A percentile compares a stretch with the other conserved stretches of the same genome.
phyloP scores from a whole-genome alignment of 2,888 invertebrate genomes.

The Pollenia griseotomentosa region DNA sequence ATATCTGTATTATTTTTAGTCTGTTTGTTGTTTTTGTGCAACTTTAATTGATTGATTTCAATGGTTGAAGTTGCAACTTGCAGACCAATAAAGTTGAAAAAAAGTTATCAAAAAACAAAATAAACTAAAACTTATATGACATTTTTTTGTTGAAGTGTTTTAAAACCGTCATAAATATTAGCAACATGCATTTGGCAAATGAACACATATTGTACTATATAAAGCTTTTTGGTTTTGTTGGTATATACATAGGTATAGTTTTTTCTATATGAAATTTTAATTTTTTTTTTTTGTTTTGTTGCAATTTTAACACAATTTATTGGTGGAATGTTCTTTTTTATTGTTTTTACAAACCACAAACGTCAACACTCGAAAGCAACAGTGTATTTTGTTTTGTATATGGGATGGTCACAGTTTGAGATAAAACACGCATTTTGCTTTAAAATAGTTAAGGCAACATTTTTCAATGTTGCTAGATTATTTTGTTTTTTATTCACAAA shows the following conservation, averaged over 20 bases:
- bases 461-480: too few species aligned
- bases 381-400: constrained; percentile 1
- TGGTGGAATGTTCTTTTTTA: constrained; percentile 37
- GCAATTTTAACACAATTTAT: constrained; percentile 43
- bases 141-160: constrained; percentile 47
- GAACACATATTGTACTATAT: background rate
- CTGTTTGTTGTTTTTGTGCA: constrained; percentile 22
- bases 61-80: constrained; percentile 48
- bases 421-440: background rate
- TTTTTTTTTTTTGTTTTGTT: constrained; percentile 15
- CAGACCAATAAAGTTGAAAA: constrained; percentile 40
- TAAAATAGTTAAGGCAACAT: too few species aligned
- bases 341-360: constrained; percentile 38
- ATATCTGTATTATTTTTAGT: background rate
- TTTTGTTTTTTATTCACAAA: too few species aligned
- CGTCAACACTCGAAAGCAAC: constrained; percentile 55
- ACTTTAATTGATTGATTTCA: constrained; percentile 70
- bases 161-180: constrained; percentile 66
- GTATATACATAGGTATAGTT: background rate
- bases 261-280: constrained; percentile 28
- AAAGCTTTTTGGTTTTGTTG: background rate
- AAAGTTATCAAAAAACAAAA: constrained; percentile 7
- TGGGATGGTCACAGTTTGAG: constrained; percentile 31
- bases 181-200: constrained; percentile 50
- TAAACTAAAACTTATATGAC: constrained; percentile 24